A percentile compares a stretch with the other conserved stretches of the same genome.
Conservation (phyloP, 2,113 vertebrate genomes). For the Neomonachus schauinslandi region DNA sequence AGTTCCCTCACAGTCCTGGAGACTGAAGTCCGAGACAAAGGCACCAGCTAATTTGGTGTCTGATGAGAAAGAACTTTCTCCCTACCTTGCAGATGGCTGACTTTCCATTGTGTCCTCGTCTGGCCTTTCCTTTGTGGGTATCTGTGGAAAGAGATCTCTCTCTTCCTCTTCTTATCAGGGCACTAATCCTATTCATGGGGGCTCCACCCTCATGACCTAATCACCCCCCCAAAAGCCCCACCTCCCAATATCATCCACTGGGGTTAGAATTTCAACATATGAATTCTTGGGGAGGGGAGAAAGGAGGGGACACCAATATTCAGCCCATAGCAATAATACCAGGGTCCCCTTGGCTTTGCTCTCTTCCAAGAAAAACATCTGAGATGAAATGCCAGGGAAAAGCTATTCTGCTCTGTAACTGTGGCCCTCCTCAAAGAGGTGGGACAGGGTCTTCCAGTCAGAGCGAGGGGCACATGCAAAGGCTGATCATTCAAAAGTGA, state of each 20-base stretch:
- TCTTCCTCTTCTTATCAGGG: background rate
- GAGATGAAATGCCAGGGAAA: background rate
- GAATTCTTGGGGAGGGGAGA: background rate
- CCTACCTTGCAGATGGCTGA: background rate
- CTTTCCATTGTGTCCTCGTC: background rate
- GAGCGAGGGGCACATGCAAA: background rate
- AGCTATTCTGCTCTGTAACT: background rate
- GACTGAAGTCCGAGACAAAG: background rate
- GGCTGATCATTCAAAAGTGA: background rate
- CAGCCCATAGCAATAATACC: background rate
- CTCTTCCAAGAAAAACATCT: background rate
- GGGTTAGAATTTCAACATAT: background rate
- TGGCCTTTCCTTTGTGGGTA: background rate
- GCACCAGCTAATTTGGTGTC: background rate
- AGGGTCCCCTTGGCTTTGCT: background rate
- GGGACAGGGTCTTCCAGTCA: background rate
- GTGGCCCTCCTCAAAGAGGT: no score
- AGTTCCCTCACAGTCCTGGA: background rate
- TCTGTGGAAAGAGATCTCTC: background rate
- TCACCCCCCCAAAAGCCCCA: background rate
- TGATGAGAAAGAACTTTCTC: background rate
- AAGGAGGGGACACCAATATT: background rate
- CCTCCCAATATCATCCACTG: background rate
- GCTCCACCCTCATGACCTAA: background rate
- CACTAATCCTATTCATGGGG: background rate